Evolutionary conservation across 2,113 vertebrate species (phyloP), one percentile per base, ranked within the genome.

Genomic region (Thalassarche chlororhynchos): DNA sequence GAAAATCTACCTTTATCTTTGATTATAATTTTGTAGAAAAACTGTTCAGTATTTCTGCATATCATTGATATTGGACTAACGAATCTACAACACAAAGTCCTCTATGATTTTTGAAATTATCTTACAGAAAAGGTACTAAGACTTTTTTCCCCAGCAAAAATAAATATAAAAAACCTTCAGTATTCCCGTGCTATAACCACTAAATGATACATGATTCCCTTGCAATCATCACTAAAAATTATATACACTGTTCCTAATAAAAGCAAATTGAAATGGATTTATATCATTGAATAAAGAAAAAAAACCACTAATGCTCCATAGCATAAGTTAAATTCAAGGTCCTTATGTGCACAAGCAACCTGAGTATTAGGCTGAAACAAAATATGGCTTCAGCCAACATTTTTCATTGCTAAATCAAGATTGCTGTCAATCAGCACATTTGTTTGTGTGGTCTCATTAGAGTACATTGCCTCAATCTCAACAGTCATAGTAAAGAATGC

Each of bases 361-460:
- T 10, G 12, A 84, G 66, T 86, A 95, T 87, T 92, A 84, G 14
- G 9, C 38, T 86, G 82, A 96, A 98, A 97, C 21, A 75, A 75
- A 90, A 55, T 68, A 85, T 10, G 17, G 44, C 74, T 96, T 94
- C 84, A 96, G 60, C 62, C 78, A 86, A 83, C 61, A 97, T 88
- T 92, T 90, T 97, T 94, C 51, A 89, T 93, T 95, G 84, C 72
- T 95, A 97, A 98, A 95, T 96, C 84, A 93, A 95, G 94, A 95
- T n/a, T n/a, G 51, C 93, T 98, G 95, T 98, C 98, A 97, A 96
- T 98, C 98, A 97, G 79, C 57, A 95, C 68, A 96, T 93, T 98
- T 98, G 93, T 97, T 97, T 98, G 83, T 57, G 79, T 86, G 85
- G 64, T 93, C 92, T 98, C 97, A 97, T 97, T 97, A 98, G 65